Conservation (phyloP, 2,113 vertebrate species). For the Bambusicola thoracicus region DNA sequence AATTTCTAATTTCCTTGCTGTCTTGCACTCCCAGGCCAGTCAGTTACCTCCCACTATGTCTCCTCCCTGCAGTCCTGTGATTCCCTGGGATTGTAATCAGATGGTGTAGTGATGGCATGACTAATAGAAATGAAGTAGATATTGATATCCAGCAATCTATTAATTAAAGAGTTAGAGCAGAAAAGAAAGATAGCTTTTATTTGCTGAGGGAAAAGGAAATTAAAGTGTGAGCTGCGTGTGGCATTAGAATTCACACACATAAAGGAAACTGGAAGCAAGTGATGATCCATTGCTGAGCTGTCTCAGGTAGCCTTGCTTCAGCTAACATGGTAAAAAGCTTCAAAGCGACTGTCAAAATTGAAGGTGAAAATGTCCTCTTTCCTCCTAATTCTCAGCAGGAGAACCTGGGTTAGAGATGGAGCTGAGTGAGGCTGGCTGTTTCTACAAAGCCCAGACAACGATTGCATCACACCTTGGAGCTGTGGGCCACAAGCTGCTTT, state of each 20-base stretch:
- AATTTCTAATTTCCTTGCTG: not conserved
- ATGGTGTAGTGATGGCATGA: not conserved
- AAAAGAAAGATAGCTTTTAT: not conserved
- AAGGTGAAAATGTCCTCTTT: not conserved
- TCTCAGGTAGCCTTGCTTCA: not conserved
- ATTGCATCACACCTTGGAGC: not conserved
- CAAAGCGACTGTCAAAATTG: not conserved
- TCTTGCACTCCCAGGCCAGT: not conserved
- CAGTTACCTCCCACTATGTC: not conserved
- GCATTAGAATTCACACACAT: not conserved
- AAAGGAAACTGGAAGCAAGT: not conserved
- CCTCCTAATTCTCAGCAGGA: not conserved
- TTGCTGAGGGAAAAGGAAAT: not conserved
- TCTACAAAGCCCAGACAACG: not conserved
- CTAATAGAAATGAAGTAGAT: not conserved
- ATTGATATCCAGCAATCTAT: not conserved
- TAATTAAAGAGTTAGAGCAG: conserved; percentile 1
- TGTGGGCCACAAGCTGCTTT: not conserved
- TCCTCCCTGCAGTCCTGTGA: not conserved
- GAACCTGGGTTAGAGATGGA: not conserved
- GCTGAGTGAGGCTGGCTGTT: not conserved
- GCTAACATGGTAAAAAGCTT: not conserved
- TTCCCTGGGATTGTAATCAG: not conserved
- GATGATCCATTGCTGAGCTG: not conserved
- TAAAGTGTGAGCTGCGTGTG: not conserved